Evolutionary conservation across 2,797 vertebrate genomes (phyloP).

Genomic region (Bucorvus abyssinicus): DNA sequence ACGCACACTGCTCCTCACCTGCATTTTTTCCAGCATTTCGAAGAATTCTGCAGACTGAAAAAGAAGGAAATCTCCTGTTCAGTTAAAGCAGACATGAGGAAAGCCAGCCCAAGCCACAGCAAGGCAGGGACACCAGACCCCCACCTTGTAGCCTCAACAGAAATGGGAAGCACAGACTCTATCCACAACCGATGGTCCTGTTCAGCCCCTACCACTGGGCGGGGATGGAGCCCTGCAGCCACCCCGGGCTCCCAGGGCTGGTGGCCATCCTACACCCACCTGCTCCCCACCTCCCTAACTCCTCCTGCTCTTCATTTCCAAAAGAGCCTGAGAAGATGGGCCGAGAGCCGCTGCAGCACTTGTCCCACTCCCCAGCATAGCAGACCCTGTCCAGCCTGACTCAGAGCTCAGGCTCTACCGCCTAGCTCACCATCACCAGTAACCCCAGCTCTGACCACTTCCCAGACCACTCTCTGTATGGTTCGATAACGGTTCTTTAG

Average conservation of each 20-base stretch:
- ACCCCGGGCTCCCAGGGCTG: rapidly evolving
- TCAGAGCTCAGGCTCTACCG: neutral
- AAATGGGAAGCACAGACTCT: neutral
- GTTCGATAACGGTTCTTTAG: no score
- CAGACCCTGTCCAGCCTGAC: neutral
- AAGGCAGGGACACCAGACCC: neutral
- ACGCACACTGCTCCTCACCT: constrained; percentile 77
- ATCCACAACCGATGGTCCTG: neutral
- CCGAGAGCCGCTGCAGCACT: rapidly evolving
- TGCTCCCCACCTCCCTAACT: neutral
- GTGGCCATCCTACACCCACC: neutral
- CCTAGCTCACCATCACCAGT: neutral
- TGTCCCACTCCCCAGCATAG: neutral
- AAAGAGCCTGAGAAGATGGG: neutral
- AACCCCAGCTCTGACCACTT: neutral
- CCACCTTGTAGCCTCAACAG: rapidly evolving
- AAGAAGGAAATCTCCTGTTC: constrained; percentile 8
- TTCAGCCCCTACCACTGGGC: neutral
- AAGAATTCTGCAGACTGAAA: constrained; percentile 97
- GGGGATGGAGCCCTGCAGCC: neutral
- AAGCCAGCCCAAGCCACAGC: neutral
- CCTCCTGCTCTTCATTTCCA: neutral
- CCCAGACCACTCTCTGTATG: rapidly evolving
- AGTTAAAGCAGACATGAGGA: neutral
- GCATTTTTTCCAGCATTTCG: constrained; percentile 98